These are phyloP conservation scores for Caracal caracal DNA, from an alignment of 2,113 vertebrate species.

Conservation along the genomic window DNA sequence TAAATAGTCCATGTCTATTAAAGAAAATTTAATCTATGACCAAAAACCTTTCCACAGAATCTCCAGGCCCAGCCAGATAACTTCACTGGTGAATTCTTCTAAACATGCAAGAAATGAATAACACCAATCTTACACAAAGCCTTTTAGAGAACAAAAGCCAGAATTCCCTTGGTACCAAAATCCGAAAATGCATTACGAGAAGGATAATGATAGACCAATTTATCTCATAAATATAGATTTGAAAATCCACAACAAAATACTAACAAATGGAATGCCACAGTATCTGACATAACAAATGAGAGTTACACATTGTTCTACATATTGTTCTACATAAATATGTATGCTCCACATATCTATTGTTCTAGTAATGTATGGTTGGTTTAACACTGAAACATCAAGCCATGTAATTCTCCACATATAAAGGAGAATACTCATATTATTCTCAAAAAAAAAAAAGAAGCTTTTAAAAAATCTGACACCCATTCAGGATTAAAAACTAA, in stretches of 20 bases:
- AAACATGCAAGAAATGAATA: neutral
- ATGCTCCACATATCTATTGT: neutral
- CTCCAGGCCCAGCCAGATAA: neutral
- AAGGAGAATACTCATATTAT: neutral
- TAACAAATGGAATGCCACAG: neutral
- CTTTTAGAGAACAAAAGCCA: neutral
- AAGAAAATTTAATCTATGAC: neutral
- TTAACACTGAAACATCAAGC: neutral
- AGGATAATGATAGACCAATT: no score
- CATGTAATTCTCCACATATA: neutral
- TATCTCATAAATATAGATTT: neutral
- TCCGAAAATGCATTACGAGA: neutral
- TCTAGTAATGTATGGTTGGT: neutral
- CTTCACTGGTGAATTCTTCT: neutral
- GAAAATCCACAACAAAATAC: neutral
- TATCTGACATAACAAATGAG: neutral
- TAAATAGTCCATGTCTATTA: neutral
- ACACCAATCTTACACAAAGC: neutral
- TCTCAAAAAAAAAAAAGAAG: neutral
- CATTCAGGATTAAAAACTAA: neutral
- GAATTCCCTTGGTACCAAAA: neutral
- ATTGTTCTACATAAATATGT: neutral
- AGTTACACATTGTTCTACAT: neutral
- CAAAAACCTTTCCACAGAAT: neutral
- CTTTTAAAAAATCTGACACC: neutral